Evolutionary conservation across 2,888 invertebrate genomes (phyloP).

Genomic region (Chrysolina haemoptera): DNA sequence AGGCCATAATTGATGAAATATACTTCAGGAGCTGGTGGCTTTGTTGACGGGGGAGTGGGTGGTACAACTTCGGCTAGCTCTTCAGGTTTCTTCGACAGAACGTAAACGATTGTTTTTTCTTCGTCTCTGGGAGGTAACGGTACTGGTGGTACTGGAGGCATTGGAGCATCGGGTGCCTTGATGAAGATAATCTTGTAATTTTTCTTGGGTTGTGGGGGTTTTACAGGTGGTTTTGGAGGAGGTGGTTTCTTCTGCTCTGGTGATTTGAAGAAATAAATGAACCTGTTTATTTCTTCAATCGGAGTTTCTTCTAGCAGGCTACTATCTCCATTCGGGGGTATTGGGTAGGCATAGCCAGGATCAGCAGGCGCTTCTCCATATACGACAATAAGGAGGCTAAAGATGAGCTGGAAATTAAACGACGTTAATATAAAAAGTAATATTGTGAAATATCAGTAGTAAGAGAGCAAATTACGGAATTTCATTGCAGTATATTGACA

Average conservation of each 20-base stretch:
- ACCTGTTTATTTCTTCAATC: constrained; percentile 23
- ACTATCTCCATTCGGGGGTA: not conserved
- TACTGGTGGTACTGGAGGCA: constrained; percentile 5
- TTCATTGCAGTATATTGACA: too few species aligned
- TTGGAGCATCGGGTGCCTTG: constrained; percentile 43
- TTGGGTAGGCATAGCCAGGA: constrained; percentile 22
- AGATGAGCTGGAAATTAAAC: not conserved
- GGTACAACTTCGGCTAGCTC: constrained; percentile 84
- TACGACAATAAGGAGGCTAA: not conserved
- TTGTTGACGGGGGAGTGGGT: constrained; percentile 84
- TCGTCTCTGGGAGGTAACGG: constrained; percentile 78
- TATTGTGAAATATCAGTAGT: too few species aligned
- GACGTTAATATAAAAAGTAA: not conserved
- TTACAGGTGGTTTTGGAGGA: not conserved
- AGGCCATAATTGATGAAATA: constrained; percentile 91
- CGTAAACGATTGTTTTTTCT: constrained; percentile 90
- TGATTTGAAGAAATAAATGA: constrained; percentile 37
- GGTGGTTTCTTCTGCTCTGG: constrained; percentile 19
- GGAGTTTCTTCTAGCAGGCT: constrained; percentile 4
- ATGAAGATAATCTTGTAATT: constrained; percentile 53
- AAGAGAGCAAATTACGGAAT: too few species aligned
- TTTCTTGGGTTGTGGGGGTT: constrained; percentile 25
- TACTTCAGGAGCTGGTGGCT: constrained; percentile 90
- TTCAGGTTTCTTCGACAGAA: constrained; percentile 89
- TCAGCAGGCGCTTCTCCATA: constrained; percentile 13